A percentile compares a stretch with the other conserved stretches of the same genome.
Conservation (phyloP, 37 sponge, comb jelly and placozoan genomes). For the Corticium candelabrum region DNA sequence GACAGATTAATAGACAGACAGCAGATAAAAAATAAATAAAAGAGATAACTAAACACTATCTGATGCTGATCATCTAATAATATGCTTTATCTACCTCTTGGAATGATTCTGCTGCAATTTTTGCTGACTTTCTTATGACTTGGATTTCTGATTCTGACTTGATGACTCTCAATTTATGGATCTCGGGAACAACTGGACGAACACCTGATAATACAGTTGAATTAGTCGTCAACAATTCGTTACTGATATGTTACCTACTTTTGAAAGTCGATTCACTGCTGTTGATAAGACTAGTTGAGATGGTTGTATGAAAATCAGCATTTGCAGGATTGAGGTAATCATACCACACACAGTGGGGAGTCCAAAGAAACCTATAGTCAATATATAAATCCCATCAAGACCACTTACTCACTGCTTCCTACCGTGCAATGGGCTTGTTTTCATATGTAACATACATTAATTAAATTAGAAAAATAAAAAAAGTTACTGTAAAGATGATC, state of each 20-base stretch:
- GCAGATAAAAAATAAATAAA: neutral
- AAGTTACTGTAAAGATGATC: no score
- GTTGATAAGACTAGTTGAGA: no score
- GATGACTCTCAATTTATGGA: conserved; percentile 26
- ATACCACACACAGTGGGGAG: no score
- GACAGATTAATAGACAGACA: neutral
- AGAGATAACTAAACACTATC: neutral
- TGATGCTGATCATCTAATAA: neutral
- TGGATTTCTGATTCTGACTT: conserved; percentile 46
- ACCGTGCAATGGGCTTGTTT: no score
- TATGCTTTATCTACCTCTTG: conserved; percentile 19
- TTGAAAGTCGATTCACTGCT: neutral
- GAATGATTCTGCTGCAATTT: conserved; percentile 37
- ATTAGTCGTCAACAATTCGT: neutral
- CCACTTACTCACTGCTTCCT: no score
- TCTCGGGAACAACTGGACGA: conserved; percentile 18
- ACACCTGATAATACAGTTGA: conserved; percentile 20
- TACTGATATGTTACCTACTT: neutral
- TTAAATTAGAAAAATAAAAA: no score
- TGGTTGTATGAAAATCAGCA: no score
- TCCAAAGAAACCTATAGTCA: no score
- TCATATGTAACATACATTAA: no score
- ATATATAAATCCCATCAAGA: no score
- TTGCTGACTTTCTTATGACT: conserved; percentile 40
- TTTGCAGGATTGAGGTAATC: no score